Base-by-base conservation (phyloP, 2,888 invertebrate species). In the Omphaloscelis lunosa region DNA sequence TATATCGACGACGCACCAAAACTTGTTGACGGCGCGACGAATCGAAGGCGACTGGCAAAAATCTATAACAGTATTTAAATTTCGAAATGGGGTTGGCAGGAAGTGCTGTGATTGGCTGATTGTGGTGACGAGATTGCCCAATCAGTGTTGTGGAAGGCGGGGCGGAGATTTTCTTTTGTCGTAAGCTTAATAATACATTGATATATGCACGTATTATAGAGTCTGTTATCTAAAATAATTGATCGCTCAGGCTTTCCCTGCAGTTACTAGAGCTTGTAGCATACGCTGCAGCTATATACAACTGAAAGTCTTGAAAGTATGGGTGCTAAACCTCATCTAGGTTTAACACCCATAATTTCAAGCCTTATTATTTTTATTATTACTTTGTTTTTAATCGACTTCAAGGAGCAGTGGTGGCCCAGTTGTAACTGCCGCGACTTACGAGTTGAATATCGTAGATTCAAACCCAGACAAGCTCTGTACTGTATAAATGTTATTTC, bases 81-180 rank as follows among this genome's bases (percentile, higher is more conserved):
- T 94, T 92, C 89, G 91, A 93, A 94, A 89, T 87, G 88, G 94
- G 94, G 93, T 93, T 91, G 89, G 71, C 81, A 53, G 69, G 59
- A 73, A 51, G 79, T n/a, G 20, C 63, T 84, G 81, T 88, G 89
- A 95, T 96, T 96, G 96, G 96, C 75, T 34, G 79, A 72, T 39
- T 70, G 67, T 56, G 65, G 62, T 70, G 75, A 56, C 69, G 77
- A 58, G 63, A 76, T 74, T 80, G 75, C 75, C 95, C 95, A 95
- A 95, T 95, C 70, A 82, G 79, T 71, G 71, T 12, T 39, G 12
- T 59, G 79, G 89, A 70, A 80, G 89, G 89, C 88, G 89, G 85
- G 79, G 85, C 86, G 59, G 70, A 68, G 66, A 72, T 75, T 80
- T 79, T 62, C 68, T 80, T 82, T 75, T 70, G 62, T 41, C 5